Base-by-base conservation (phyloP, 1,140 invertebrate genomes). In the Hormaphis cornu region DNA sequence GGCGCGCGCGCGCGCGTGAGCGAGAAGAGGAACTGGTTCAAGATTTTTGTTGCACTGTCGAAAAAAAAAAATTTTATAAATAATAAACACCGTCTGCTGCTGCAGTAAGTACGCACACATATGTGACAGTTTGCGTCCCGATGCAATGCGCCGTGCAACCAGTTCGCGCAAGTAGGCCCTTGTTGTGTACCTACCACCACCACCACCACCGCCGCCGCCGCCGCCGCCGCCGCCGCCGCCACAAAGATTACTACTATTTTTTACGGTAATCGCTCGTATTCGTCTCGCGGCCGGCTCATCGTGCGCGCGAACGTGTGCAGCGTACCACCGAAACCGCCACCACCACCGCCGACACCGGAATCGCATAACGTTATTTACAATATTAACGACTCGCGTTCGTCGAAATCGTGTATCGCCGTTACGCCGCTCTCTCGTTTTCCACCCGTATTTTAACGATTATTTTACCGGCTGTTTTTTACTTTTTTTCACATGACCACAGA, bases 1-100 rank as follows among this genome's bases (percentile, higher is more conserved):
- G 42, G 42, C 42, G 58, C 42, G 61, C 61, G 61, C 61, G 28
- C 50, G 61, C 61, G 61, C n/a, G n/a, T n/a, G n/a, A n/a, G n/a
- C n/a, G n/a, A n/a, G n/a, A n/a, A 48, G 61, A 66, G 44, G 44
- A 66, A 66, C 61, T 66, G 61, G 61, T 66, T 66, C 61, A 66
- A 50, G 61, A 66, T 66, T 58, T n/a, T 66, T 44, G 61, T 66
- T 66, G 61, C 61, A 66, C 61, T 44, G 61, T 30, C 61, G 61
- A 46, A 61, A 42, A 46, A 42, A 46, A 46, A 18, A n/a, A n/a
- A n/a, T n/a, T n/a, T n/a, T n/a, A n/a, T n/a, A n/a, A n/a, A n/a
- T n/a, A n/a, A 46, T 58, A 58, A 46, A 46, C 58, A 46, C 37
- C 58, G 40, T 40, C 58, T 26, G 35, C 42, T 6, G 35, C 35